These are phyloP conservation scores for Chirona hameri DNA, from an alignment of 2,888 invertebrate species.

Conservation along the genomic window DNA sequence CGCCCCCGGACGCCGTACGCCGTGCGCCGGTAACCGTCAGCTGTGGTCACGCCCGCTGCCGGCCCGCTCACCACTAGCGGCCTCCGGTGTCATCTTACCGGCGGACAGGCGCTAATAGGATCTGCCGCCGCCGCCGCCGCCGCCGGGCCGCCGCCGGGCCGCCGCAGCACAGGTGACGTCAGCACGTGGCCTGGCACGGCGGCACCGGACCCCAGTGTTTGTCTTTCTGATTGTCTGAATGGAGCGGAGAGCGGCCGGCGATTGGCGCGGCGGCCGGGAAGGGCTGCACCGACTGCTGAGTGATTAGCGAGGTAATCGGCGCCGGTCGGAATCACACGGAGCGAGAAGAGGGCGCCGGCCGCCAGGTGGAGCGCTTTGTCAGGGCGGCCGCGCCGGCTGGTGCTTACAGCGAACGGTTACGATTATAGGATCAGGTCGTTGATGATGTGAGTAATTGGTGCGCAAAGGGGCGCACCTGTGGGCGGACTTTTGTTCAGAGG, in stretches of 20 bases:
- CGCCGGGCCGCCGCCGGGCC: neutral
- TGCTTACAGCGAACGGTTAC: too few relatives aligned
- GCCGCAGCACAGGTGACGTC: neutral
- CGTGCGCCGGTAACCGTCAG: neutral
- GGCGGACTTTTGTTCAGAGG: neutral
- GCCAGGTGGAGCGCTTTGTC: neutral
- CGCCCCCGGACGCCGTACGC: neutral
- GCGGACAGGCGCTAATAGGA: neutral
- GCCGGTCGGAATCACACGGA: neutral
- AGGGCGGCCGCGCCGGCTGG: neutral
- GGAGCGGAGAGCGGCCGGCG: neutral
- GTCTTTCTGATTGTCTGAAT: slow-evolving; percentile 27
- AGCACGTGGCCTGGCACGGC: neutral
- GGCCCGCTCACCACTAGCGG: neutral
- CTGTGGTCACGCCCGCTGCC: neutral
- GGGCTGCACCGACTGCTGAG: neutral
- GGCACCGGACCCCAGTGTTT: neutral
- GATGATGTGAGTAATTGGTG: neutral
- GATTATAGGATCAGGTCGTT: too few relatives aligned
- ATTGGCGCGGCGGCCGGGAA: neutral
- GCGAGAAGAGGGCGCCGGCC: neutral
- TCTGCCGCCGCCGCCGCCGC: neutral
- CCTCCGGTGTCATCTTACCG: slow-evolving; percentile 9
- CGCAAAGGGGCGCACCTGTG: neutral
- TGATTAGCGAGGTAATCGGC: neutral